These are phyloP conservation scores for Tetraodon nigroviridis DNA, from an alignment of 2,113 vertebrate species.

Conservation along the genomic window DNA sequence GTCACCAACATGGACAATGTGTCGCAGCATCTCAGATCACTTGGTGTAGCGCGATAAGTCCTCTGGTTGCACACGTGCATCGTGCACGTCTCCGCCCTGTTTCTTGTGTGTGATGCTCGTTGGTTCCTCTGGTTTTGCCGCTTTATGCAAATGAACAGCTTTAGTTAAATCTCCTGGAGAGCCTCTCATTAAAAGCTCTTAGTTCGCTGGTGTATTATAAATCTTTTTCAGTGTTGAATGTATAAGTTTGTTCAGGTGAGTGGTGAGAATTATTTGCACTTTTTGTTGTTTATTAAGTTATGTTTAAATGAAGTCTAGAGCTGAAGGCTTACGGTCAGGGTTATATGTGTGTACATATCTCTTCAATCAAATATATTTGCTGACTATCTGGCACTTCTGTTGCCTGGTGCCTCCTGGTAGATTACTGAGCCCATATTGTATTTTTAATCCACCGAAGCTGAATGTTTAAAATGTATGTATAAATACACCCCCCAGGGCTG, in stretches of 20 bases:
- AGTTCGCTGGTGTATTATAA: too few species aligned
- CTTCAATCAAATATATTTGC: too few species aligned
- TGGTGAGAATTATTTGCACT: too few species aligned
- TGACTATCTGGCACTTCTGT: neutral
- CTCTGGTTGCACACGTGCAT: too few species aligned
- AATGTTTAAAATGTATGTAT: neutral
- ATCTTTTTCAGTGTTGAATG: too few species aligned
- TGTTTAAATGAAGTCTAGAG: too few species aligned
- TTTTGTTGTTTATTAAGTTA: too few species aligned
- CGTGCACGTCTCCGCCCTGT: neutral
- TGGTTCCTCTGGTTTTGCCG: neutral
- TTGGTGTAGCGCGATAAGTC: conserved; percentile 70
- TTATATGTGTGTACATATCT: too few species aligned
- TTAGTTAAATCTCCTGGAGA: neutral
- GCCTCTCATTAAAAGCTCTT: neutral
- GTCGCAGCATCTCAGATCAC: conserved; percentile 86
- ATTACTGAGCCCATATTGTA: neutral
- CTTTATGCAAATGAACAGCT: neutral
- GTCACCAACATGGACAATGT: conserved; percentile 85
- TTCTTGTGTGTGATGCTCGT: too few species aligned
- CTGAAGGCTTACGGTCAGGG: too few species aligned
- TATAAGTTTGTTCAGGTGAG: too few species aligned
- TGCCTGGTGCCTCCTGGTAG: neutral
- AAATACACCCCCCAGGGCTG: neutral
- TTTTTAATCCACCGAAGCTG: neutral